These are phyloP conservation scores for Loxodonta africana DNA, from an alignment of 2,113 vertebrate species.

Conservation along the genomic window DNA sequence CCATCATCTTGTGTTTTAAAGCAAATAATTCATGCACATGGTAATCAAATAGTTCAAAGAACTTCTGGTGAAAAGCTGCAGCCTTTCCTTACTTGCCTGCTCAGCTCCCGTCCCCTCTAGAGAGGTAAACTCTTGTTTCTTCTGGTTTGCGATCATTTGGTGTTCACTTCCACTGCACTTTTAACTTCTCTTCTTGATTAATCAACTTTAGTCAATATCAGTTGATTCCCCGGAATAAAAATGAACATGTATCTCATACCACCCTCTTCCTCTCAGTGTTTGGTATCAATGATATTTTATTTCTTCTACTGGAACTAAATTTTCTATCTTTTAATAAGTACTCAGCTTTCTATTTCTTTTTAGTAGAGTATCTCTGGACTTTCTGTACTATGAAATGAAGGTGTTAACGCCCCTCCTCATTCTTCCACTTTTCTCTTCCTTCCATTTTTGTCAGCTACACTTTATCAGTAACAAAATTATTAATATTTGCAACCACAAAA, in stretches of 20 bases:
- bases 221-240: not conserved
- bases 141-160: not conserved
- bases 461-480: not conserved
- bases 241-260: not conserved
- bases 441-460: not conserved
- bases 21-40: not conserved
- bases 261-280: not conserved
- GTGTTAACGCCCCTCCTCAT: not conserved
- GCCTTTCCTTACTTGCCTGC: not conserved
- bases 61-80: not conserved
- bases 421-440: not conserved
- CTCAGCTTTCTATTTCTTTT: constrained; percentile 32
- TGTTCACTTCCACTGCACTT: not conserved
- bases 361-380: not conserved
- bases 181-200: not conserved
- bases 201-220: not conserved
- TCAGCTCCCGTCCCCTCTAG: not conserved
- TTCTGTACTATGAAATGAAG: constrained; percentile 1
- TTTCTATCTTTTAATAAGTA: constrained; percentile 29
- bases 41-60: not conserved
- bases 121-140: not conserved
- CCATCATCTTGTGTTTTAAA: constrained; percentile 29
- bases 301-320: not conserved
- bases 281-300: not conserved
- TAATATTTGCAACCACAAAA: constrained; percentile 11